Evolutionary conservation across 2,113 vertebrate genomes (phyloP), one percentile per base, ranked within the genome.

Genomic region (Thalassoma bifasciatum): DNA sequence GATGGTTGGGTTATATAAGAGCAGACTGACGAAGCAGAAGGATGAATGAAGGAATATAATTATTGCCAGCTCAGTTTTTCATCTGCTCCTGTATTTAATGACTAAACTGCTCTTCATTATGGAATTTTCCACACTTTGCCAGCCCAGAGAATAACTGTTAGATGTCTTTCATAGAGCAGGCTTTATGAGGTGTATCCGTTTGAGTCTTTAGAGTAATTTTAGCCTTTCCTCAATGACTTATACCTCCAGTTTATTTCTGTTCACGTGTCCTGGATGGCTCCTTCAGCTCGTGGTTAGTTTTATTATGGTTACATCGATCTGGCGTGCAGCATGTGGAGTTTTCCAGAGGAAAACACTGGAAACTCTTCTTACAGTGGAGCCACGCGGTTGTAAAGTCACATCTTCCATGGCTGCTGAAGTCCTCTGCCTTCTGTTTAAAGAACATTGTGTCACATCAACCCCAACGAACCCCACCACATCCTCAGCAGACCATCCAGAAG

Each of bases 281-380:
- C 26, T n/a, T n/a, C 38, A 70, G 66, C 21, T 14, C 52, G 51
- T 34, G 53, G 58, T 78, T 75, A 38, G 66, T 71, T 88, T 85
- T 86, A 81, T 88, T 83, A 77, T 86, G 75, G 71, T 70, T 70
- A 63, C 61, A 44, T 46, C 79, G 54, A 77, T 82, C 63, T 84
- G 77, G 66, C 70, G 50, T 70, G 72, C 26, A 81, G 59, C 57
- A n/a, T 13, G 47, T 68, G 23, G 71, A 88, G 80, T 90, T 92
- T 92, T 92, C 89, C 88, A 91, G 73, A 82, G 84, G 72, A 80
- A 71, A 72, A 67, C 77, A 30, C 80, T 93, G 92, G 92, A 92
- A 93, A 93, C 64, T 86, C 79, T 76, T 75, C 59, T 67, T 24
- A 2, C 65, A 62, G 57, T 57, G 61, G 61, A 70, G 65, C 50